These are phyloP conservation scores for Eurystomus glaucurus DNA, from an alignment of 2,797 vertebrate species.

Conservation along the genomic window DNA sequence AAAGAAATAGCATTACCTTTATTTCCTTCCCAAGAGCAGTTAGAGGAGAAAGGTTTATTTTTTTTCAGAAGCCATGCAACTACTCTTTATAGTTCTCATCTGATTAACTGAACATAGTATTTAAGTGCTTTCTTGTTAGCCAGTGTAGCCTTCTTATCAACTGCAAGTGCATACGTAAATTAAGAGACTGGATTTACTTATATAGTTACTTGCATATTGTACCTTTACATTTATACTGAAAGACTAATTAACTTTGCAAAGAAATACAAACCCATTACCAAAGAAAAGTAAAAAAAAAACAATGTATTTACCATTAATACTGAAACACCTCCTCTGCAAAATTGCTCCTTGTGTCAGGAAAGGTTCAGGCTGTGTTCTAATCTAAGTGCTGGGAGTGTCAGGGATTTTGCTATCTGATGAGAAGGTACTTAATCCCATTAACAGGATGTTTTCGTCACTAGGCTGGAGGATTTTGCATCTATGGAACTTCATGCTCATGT, in stretches of 20 bases:
- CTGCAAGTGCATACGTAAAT: not conserved
- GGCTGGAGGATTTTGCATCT: conserved; percentile 4
- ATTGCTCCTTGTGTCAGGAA: conserved; percentile 56
- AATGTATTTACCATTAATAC: conserved; percentile 79
- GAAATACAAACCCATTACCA: not conserved
- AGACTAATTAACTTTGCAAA: not conserved
- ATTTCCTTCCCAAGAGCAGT: not conserved
- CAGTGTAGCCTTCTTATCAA: not conserved
- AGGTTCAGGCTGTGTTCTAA: conserved; percentile 63
- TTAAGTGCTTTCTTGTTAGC: not conserved
- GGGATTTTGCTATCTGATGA: conserved; percentile 83
- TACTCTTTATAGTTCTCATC: not conserved
- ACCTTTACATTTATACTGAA: not conserved
- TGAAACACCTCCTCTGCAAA: conserved; percentile 57
- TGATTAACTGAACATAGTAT: not conserved
- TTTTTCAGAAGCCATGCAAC: not conserved
- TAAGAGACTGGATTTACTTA: conserved; percentile 30
- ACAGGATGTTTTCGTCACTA: conserved; percentile 67
- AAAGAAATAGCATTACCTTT: not conserved
- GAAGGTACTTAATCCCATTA: conserved; percentile 85
- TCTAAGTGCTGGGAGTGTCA: conserved; percentile 68
- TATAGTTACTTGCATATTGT: not conserved
- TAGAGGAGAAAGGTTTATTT: not conserved
- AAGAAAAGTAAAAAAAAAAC: not conserved
- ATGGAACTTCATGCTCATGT: not conserved